Base-by-base conservation (phyloP, 2,113 vertebrate species). In the Oreochromis niloticus region DNA sequence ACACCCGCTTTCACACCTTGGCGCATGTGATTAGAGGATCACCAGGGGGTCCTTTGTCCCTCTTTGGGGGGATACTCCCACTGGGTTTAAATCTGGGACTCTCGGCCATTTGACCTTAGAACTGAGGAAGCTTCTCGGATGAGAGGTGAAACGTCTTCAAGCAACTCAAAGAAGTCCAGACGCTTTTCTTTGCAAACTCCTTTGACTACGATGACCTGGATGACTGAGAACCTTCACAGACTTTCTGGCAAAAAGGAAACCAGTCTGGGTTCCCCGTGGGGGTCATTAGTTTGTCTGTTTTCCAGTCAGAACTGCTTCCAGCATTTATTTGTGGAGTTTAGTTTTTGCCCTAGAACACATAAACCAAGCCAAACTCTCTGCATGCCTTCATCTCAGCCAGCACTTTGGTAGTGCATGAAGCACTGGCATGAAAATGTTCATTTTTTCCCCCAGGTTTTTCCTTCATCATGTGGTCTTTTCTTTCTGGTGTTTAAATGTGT, bases 361-460 rank as follows among this genome's bases (percentile, higher is more conserved):
- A 59, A 34, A 59, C 41, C 32, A 30, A 81, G 43, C 82, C 63
- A 81, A 75, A 82, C 83, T 87, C 46, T 73, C 78, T 83, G 92
- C 95, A 93, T 92, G 94, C 86, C 7, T 82, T 61, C 32, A 61
- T n/a, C 55, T 81, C 19, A 87, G 83, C 61, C 36, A 41, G 61
- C 11, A 19, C 71, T 84, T 41, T 24, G 4, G 11, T 84, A 82
- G 71, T 94, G 94, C 91, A 93, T 93, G 93, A 85, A 54, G 43
- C 55, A 30, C 43, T 82, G 30, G 86, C 92, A 92, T 93, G 89
- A 73, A 81, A 73, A 66, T 34, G 46, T 50, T 19, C 7, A 55
- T 24, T 84, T 52, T 6, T 75, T 4, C 0, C 66, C 66, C 22
- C 22, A 73, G 5, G 27, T 71, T 86, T 87, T 85, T 55, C 13